Evolutionary conservation across 2,113 vertebrate species (phyloP).

Genomic region (Bombycilla garrulus): DNA sequence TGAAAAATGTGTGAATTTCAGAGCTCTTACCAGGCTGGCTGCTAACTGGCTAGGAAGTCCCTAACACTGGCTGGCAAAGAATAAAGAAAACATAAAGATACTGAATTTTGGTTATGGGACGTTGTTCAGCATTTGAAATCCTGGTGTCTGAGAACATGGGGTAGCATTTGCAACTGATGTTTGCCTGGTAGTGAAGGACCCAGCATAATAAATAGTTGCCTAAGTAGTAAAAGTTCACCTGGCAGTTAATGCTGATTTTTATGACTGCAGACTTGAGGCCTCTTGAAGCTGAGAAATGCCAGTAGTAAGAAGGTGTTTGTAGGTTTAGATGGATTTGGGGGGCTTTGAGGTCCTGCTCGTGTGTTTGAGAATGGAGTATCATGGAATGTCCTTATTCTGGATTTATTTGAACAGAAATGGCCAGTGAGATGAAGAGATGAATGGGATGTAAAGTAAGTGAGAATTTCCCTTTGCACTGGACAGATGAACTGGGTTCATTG

Average conservation of each 20-base stretch:
- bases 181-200: not conserved
- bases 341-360: not conserved
- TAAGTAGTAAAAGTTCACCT: not conserved
- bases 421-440: not conserved
- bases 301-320: not conserved
- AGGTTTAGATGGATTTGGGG: not conserved
- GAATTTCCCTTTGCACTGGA: not conserved
- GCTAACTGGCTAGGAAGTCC: not conserved
- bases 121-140: not conserved
- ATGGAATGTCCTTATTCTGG: not conserved
- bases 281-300: not conserved
- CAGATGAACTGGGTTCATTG: not conserved
- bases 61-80: not conserved
- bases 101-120: not conserved
- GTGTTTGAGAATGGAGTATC: not conserved
- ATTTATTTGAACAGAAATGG: not conserved
- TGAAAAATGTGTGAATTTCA: not conserved
- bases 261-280: not conserved
- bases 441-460: not conserved
- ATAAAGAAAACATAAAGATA: not conserved
- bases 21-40: not conserved
- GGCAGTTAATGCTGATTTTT: not conserved
- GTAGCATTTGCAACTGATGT: not conserved
- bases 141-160: not conserved
- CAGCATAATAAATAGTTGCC: not conserved